phyloP scores from a whole-genome alignment of 2,888 invertebrate species.

The Diploptera punctata region DNA sequence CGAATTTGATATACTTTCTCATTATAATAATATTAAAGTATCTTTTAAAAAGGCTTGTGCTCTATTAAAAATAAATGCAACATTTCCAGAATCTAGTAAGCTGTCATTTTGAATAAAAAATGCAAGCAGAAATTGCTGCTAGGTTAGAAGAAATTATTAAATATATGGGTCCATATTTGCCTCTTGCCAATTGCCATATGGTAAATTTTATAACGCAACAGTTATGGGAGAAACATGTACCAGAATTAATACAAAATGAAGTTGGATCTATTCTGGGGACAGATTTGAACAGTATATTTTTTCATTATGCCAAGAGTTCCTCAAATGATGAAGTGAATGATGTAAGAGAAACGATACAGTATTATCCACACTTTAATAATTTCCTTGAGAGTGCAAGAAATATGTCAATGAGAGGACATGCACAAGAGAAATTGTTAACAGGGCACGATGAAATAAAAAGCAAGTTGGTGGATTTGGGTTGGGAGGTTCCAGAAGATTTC shows the following conservation, averaged over 20 bases:
- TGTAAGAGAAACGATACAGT: neutral
- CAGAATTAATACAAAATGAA: slow-evolving; percentile 60
- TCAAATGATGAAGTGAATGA: neutral
- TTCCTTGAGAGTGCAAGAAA: slow-evolving; percentile 25
- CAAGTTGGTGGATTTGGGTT: neutral
- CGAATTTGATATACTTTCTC: slow-evolving; percentile 67
- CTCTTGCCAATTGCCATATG: slow-evolving; percentile 79
- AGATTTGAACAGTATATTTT: slow-evolving; percentile 10
- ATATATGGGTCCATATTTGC: slow-evolving; percentile 65
- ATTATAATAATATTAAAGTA: slow-evolving; percentile 68
- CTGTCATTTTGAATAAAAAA: slow-evolving; percentile 61
- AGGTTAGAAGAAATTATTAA: slow-evolving; percentile 58
- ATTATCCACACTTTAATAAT: slow-evolving; percentile 7
- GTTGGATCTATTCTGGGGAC: slow-evolving; percentile 52
- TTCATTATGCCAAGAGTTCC: neutral
- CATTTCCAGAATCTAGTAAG: slow-evolving; percentile 62
- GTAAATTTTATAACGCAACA: slow-evolving; percentile 73
- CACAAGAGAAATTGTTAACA: neutral
- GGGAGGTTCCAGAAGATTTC: neutral
- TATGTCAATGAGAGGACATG: slow-evolving; percentile 12
- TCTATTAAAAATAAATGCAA: slow-evolving; percentile 65
- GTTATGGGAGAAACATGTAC: slow-evolving; percentile 68
- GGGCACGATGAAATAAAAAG: neutral
- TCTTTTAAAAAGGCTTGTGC: slow-evolving; percentile 74
- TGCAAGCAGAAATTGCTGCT: slow-evolving; percentile 19